Percentiles rank a stretch among this genome's conserved stretches.
phyloP scores from a whole-genome alignment of 2,888 invertebrate genomes.

The Caenorhabditis drosophilae region DNA sequence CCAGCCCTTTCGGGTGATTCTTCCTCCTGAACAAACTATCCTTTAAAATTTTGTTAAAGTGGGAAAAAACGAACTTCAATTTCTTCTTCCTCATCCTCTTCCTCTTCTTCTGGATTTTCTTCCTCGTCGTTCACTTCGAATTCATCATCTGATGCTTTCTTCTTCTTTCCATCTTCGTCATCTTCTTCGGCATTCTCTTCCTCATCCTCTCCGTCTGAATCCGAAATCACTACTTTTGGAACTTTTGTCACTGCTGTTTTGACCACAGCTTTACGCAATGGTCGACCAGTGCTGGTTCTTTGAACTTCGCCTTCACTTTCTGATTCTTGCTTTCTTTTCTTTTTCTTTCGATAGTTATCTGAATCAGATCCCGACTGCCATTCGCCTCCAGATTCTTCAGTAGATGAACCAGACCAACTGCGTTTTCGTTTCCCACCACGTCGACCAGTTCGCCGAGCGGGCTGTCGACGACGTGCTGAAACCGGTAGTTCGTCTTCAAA shows the following conservation, averaged over 20 bases:
- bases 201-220: conserved; percentile 16
- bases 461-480: not conserved
- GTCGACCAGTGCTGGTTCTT: conserved; percentile 1
- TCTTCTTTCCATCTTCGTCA: not conserved
- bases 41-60: too few relatives aligned
- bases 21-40: too few relatives aligned
- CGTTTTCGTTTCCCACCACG: conserved; percentile 1
- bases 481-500: conserved; percentile 6
- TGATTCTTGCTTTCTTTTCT: not conserved
- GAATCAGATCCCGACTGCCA: conserved; percentile 6
- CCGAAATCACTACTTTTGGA: not conserved
- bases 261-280: conserved; percentile 7
- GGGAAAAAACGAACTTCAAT: not conserved
- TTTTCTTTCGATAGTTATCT: not conserved
- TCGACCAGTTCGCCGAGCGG: not conserved
- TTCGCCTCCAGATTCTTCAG: conserved; percentile 2
- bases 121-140: conserved; percentile 11
- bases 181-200: conserved; percentile 15
- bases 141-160: not conserved
- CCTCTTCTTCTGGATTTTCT: conserved; percentile 34
- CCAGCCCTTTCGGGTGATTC: too few relatives aligned
- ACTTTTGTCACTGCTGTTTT: not conserved
- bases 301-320: conserved; percentile 3
- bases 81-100: conserved; percentile 34
- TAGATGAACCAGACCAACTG: conserved; percentile 6